A percentile compares a stretch with the other conserved stretches of the same genome.
phyloP scores from a whole-genome alignment of 2,888 invertebrate species.

The Cistogaster globosa region DNA sequence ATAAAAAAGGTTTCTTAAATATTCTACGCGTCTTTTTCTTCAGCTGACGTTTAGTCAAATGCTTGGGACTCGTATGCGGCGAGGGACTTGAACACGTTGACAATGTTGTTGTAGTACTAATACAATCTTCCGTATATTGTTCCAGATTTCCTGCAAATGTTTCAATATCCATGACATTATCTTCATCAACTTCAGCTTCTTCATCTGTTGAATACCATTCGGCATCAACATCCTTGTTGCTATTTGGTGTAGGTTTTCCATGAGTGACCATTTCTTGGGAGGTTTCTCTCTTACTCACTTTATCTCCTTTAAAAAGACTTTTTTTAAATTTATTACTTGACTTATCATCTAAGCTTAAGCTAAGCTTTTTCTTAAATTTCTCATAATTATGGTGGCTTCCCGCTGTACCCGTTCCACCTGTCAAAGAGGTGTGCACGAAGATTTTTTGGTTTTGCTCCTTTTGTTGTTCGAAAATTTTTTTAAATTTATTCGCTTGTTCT shows the following conservation, averaged over 20 bases:
- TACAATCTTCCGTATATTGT: conserved; percentile 71
- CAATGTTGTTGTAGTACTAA: conserved; percentile 77
- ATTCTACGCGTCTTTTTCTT: conserved; percentile 78
- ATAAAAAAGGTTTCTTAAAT: conserved; percentile 70
- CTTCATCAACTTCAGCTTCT: conserved; percentile 74
- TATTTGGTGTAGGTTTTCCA: conserved; percentile 20
- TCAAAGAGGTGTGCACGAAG: conserved; percentile 41
- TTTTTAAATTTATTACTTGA: conserved; percentile 69
- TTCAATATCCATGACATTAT: conserved; percentile 44
- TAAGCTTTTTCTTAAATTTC: conserved; percentile 72
- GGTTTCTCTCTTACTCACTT: conserved; percentile 69
- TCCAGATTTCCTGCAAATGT: conserved; percentile 60
- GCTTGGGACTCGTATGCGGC: conserved; percentile 78
- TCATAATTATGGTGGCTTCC: conserved; percentile 70
- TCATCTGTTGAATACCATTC: conserved; percentile 80
- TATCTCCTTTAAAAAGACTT: conserved; percentile 66
- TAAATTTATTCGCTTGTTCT: conserved; percentile 83
- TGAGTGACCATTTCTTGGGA: conserved; percentile 41
- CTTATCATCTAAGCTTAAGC: conserved; percentile 67
- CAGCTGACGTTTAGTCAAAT: conserved; percentile 77
- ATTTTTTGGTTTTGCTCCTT: conserved; percentile 73
- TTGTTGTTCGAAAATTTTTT: conserved; percentile 75
- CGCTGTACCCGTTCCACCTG: conserved; percentile 26
- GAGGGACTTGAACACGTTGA: conserved; percentile 79
- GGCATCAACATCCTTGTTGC: conserved; percentile 75